A percentile compares a stretch with the other conserved stretches of the same genome.
phyloP scores from a whole-genome alignment of 2,888 invertebrate genomes.

The Cacoxenus indagator region DNA sequence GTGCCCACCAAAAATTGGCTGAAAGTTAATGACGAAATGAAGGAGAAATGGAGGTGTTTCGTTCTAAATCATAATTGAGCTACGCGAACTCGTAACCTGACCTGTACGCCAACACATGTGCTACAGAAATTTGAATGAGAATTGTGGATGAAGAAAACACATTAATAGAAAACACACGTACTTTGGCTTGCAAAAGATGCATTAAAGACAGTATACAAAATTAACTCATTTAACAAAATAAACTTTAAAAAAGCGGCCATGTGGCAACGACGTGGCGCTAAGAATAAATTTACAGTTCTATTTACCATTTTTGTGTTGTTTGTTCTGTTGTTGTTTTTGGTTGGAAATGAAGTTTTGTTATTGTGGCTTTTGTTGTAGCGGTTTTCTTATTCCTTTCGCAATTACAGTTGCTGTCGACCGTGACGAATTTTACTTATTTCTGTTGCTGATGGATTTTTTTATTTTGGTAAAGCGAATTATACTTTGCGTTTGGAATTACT shows the following conservation, averaged over 20 bases:
- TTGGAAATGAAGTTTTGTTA: slow-evolving; percentile 42
- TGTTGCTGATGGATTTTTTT: no score
- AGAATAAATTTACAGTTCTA: slow-evolving; percentile 22
- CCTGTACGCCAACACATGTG: no score
- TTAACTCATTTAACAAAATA: not conserved
- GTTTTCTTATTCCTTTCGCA: slow-evolving; percentile 8
- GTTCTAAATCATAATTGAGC: no score
- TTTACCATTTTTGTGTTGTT: slow-evolving; percentile 56
- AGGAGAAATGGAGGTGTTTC: no score
- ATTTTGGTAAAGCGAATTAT: not conserved
- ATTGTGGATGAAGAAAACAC: no score
- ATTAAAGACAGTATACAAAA: slow-evolving; percentile 21
- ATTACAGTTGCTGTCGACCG: slow-evolving; percentile 7
- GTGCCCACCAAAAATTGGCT: no score
- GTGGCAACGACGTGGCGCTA: not conserved
- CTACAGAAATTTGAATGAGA: no score
- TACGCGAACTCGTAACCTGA: no score
- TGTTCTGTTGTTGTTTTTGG: slow-evolving; percentile 45
- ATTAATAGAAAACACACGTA: no score
- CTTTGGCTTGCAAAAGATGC: not conserved
- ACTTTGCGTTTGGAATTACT: slow-evolving; percentile 10
- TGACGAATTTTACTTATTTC: not conserved
- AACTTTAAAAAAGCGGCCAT: not conserved
- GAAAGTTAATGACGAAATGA: no score
- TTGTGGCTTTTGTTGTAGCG: not conserved